phyloP scores from a whole-genome alignment of 2,797 vertebrate species.

The Helostoma temminkii region DNA sequence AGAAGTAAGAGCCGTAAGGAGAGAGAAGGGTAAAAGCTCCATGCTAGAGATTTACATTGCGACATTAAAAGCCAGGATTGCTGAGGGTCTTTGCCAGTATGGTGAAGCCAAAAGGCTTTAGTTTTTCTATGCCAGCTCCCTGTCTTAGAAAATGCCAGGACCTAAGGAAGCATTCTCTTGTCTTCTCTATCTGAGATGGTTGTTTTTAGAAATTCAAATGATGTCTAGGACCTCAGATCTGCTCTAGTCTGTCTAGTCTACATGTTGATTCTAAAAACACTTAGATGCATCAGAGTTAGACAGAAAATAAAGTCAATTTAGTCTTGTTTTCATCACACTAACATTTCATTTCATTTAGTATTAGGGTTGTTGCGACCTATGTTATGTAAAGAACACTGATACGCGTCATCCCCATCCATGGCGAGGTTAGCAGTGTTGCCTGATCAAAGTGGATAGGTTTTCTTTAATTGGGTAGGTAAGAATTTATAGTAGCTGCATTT shows the following conservation, averaged over 20 bases:
- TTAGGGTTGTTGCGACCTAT: no score
- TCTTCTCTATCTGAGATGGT: conserved; percentile 4
- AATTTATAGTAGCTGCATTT: no score
- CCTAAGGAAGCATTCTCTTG: conserved; percentile 24
- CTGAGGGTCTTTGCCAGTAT: conserved; percentile 62
- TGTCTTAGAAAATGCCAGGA: conserved; percentile 54
- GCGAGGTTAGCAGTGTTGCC: no score
- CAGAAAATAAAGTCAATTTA: no score
- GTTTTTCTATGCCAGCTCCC: conserved; percentile 57
- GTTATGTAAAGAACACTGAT: no score
- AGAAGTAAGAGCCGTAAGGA: conserved; percentile 61
- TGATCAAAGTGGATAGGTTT: no score
- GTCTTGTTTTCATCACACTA: no score
- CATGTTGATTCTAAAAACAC: conserved; percentile 11
- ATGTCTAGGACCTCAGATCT: not conserved
- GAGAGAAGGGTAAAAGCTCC: conserved; percentile 75
- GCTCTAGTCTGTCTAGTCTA: not conserved
- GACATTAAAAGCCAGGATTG: conserved; percentile 76
- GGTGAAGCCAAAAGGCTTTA: conserved; percentile 35
- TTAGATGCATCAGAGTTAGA: not conserved
- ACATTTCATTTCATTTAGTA: no score
- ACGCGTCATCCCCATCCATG: no score
- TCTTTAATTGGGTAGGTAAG: no score
- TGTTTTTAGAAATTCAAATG: conserved; percentile 12
- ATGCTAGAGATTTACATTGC: conserved; percentile 81